Conservation (phyloP, 1,140 invertebrate species). For the Bombus huntii region DNA sequence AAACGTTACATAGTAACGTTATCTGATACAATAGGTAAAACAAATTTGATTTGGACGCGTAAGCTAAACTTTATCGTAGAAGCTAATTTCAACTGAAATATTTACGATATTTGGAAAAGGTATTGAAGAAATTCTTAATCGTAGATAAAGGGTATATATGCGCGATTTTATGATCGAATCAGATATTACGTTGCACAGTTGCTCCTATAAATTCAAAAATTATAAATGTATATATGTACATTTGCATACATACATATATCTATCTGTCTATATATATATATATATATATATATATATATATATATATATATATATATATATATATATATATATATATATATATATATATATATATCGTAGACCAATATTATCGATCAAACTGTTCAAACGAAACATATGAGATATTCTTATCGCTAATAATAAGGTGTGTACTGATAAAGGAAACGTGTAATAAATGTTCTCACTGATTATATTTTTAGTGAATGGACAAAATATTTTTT, state of each 20-base stretch:
- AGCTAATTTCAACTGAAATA: not conserved
- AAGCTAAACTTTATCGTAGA: not conserved
- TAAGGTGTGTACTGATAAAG: not conserved
- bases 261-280: conserved; percentile 23
- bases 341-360: not conserved
- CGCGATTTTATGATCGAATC: conserved; percentile 62
- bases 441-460: not conserved
- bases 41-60: not conserved
- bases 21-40: not conserved
- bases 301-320: too few relatives aligned
- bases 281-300: too few relatives aligned
- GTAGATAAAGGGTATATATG: conserved; percentile 70
- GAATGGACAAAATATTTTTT: not conserved
- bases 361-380: not conserved
- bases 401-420: not conserved
- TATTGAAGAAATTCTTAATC: not conserved
- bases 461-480: not conserved
- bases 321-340: too few relatives aligned
- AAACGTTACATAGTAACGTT: not conserved
- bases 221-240: conserved; percentile 34
- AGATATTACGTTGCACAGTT: conserved; percentile 69
- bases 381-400: not conserved
- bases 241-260: too few relatives aligned
- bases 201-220: conserved; percentile 66
- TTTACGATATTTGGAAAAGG: not conserved